Evolutionary conservation across 2,797 vertebrate species (phyloP).

Genomic region (Lepus townsendii): DNA sequence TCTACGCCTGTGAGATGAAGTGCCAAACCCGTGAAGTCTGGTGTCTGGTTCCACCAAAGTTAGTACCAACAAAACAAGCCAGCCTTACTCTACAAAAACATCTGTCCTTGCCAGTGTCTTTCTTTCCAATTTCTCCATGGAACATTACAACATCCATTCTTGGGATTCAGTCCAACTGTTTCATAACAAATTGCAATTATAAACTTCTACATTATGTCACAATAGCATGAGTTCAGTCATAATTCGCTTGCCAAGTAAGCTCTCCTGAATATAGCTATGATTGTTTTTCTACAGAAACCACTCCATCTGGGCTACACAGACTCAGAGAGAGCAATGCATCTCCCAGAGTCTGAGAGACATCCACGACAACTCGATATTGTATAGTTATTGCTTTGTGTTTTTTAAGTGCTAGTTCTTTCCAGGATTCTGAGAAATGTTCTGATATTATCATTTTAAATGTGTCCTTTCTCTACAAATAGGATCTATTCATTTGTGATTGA

Average conservation of each 20-base stretch:
- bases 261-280: slow-evolving; percentile 67
- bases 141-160: slow-evolving; percentile 58
- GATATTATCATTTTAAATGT: slow-evolving; percentile 78
- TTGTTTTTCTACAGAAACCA: slow-evolving; percentile 69
- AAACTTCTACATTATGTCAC: slow-evolving; percentile 73
- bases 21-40: neutral
- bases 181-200: slow-evolving; percentile 80
- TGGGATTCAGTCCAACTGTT: slow-evolving; percentile 74
- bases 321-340: neutral
- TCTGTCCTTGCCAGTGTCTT: neutral
- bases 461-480: slow-evolving; percentile 77
- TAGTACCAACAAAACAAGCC: neutral
- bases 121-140: neutral
- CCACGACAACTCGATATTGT: slow-evolving; percentile 60
- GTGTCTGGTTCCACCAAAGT: neutral
- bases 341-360: slow-evolving; percentile 56
- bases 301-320: slow-evolving; percentile 59
- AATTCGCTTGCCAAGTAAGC: slow-evolving; percentile 77
- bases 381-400: neutral
- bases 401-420: slow-evolving; percentile 45
- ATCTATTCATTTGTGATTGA: slow-evolving; percentile 64
- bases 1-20: neutral
- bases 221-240: slow-evolving; percentile 69
- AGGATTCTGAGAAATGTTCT: slow-evolving; percentile 65
- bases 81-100: neutral